Percentiles rank a stretch among this genome's conserved stretches.
phyloP scores from a whole-genome alignment of 1,140 invertebrate species.

The Nephotettix cincticeps region DNA sequence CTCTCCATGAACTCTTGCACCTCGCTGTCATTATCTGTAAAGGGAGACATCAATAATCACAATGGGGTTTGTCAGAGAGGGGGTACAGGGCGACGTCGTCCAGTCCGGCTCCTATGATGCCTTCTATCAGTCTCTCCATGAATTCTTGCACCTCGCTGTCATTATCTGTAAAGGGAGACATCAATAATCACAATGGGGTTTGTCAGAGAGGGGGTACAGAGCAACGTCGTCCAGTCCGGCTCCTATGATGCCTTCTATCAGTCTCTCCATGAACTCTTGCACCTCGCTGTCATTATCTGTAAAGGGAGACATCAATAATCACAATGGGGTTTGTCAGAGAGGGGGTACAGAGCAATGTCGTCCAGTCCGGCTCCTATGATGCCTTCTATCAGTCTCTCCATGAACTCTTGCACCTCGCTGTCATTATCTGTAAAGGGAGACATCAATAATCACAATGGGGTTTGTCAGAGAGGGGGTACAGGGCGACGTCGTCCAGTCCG shows the following conservation, averaged over 20 bases:
- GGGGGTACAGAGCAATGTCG: slow-evolving; percentile 42
- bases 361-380: slow-evolving; percentile 45
- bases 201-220: slow-evolving; percentile 41
- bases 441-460: too few relatives aligned
- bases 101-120: slow-evolving; percentile 42
- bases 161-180: slow-evolving; percentile 19
- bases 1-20: slow-evolving; percentile 48
- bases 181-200: slow-evolving; percentile 6
- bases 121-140: slow-evolving; percentile 47
- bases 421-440: slow-evolving; percentile 25
- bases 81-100: slow-evolving; percentile 45
- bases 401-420: slow-evolving; percentile 45
- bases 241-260: slow-evolving; percentile 46
- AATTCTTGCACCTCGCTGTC: slow-evolving; percentile 44
- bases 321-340: slow-evolving; percentile 43
- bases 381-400: slow-evolving; percentile 47
- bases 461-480: slow-evolving; percentile 42
- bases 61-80: slow-evolving; percentile 36
- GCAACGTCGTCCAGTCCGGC: slow-evolving; percentile 44
- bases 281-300: slow-evolving; percentile 37
- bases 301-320: slow-evolving; percentile 20
- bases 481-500: slow-evolving; percentile 43
- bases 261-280: slow-evolving; percentile 47
- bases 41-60: neutral
- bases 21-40: slow-evolving; percentile 32